These are phyloP conservation scores for Grapholita molesta DNA, from an alignment of 1,140 invertebrate species.

Conservation along the genomic window DNA sequence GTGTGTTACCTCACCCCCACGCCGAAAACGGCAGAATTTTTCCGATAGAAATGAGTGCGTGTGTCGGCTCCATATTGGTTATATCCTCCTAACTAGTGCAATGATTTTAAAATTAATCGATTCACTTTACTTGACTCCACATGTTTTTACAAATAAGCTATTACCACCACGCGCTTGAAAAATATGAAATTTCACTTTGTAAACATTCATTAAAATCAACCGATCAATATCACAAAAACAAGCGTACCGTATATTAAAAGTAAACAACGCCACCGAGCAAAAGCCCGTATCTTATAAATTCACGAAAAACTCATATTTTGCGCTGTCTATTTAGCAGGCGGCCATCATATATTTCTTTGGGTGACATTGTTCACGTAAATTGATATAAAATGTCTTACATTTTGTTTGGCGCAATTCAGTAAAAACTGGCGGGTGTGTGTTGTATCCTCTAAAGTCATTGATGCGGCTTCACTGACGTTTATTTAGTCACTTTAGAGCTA, in stretches of 20 bases:
- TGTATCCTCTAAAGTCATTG: background rate
- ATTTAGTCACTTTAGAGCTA: no score
- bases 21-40: no score
- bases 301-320: slow-evolving; percentile 3
- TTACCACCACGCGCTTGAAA: no score
- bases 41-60: no score
- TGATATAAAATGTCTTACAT: slow-evolving; percentile 8
- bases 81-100: no score
- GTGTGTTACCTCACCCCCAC: no score
- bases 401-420: background rate
- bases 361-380: slow-evolving; percentile 2
- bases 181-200: no score
- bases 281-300: slow-evolving; percentile 1
- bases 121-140: no score
- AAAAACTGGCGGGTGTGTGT: background rate
- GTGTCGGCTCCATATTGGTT: no score
- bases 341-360: slow-evolving; percentile 4
- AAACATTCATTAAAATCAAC: background rate
- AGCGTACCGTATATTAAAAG: background rate
- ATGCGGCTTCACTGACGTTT: no score
- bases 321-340: background rate
- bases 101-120: no score
- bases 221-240: background rate
- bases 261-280: background rate
- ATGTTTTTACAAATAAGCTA: no score